phyloP scores from a whole-genome alignment of 2,113 vertebrate species.

The Dolichotis patagonum region DNA sequence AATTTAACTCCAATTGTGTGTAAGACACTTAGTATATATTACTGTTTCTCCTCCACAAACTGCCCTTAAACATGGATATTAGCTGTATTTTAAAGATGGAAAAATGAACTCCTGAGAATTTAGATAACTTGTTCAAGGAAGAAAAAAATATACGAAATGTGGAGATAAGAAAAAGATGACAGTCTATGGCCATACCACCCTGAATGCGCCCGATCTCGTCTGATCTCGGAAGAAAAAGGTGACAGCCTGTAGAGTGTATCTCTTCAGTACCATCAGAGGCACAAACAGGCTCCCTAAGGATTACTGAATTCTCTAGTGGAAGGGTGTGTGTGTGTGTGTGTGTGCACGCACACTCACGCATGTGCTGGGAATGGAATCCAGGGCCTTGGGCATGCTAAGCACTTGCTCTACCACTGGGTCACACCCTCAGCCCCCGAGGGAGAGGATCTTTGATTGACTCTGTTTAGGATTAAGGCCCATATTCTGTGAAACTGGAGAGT shows the following conservation, averaged over 20 bases:
- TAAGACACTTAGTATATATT: not conserved
- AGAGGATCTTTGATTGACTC: not conserved
- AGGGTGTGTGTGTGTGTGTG: not conserved
- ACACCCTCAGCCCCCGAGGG: not conserved
- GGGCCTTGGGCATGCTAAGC: not conserved
- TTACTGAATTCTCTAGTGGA: not conserved
- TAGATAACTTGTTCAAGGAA: constrained; percentile 1
- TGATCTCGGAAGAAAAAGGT: too few relatives aligned
- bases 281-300: not conserved
- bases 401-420: not conserved
- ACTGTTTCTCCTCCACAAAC: not conserved
- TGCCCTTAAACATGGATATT: not conserved
- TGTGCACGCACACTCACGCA: too few relatives aligned
- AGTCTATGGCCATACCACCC: too few relatives aligned
- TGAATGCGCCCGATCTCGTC: too few relatives aligned
- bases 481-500: not conserved
- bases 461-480: not conserved
- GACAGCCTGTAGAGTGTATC: accelerated
- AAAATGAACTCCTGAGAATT: not conserved
- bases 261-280: not conserved
- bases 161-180: not conserved
- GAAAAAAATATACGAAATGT: not conserved
- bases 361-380: not conserved
- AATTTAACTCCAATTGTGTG: constrained; percentile 23
- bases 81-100: not conserved